Conservation (phyloP, 2,888 invertebrate species). For the Synanthedon andrenaeformis region DNA sequence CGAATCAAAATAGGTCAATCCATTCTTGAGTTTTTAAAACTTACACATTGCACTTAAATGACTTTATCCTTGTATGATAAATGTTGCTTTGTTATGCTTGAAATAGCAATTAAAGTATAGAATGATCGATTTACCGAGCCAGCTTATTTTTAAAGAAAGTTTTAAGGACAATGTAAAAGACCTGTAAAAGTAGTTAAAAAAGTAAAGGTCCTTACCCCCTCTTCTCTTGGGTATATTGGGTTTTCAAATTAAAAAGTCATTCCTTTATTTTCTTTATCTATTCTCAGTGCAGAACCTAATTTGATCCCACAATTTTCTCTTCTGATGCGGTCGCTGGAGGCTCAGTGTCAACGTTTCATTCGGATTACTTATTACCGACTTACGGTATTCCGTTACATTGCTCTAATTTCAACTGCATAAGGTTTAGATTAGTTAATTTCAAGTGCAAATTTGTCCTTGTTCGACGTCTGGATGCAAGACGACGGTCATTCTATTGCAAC, state of each 20-base stretch:
- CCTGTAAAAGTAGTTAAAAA: not conserved
- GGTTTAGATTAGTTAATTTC: slow-evolving; percentile 13
- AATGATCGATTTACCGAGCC: no score
- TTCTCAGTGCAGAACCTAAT: slow-evolving; percentile 55
- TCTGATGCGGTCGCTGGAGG: slow-evolving; percentile 34
- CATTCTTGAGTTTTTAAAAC: no score
- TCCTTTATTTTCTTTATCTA: slow-evolving; percentile 34
- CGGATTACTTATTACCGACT: slow-evolving; percentile 42
- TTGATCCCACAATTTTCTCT: slow-evolving; percentile 59
- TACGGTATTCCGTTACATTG: slow-evolving; percentile 9
- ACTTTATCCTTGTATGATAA: no score
- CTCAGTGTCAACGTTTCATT: slow-evolving; percentile 63
- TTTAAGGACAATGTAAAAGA: no score
- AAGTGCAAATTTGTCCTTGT: slow-evolving; percentile 13
- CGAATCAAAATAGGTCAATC: no score
- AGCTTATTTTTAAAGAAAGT: no score
- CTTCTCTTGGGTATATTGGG: not conserved
- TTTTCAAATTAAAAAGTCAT: slow-evolving; percentile 3
- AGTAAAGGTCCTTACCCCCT: not conserved
- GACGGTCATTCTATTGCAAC: slow-evolving; percentile 48
- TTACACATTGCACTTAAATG: no score
- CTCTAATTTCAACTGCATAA: slow-evolving; percentile 12
- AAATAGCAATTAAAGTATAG: no score
- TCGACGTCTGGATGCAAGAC: slow-evolving; percentile 31
- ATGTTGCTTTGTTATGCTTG: no score